These are phyloP conservation scores for Martes martes DNA, from an alignment of 2,113 vertebrate species.

Conservation along the genomic window DNA sequence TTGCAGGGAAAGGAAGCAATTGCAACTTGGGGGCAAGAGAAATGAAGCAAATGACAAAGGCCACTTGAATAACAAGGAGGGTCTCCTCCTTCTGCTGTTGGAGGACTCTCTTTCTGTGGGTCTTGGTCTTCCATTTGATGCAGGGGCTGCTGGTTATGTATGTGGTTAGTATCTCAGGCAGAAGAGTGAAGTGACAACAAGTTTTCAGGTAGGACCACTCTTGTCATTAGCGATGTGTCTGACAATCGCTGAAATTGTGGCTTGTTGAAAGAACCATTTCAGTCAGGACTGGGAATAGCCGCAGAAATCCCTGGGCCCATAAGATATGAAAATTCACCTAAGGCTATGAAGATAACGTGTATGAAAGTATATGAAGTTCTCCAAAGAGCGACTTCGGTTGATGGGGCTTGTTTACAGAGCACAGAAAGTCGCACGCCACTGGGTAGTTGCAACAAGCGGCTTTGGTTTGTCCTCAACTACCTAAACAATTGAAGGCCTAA, in stretches of 20 bases:
- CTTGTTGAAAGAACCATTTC: neutral
- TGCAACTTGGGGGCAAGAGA: neutral
- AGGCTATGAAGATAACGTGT: neutral
- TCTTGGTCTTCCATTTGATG: neutral
- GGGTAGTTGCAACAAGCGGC: conserved; percentile 4
- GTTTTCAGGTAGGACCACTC: neutral
- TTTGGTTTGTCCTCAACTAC: neutral
- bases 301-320: neutral
- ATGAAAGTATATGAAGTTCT: neutral
- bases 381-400: neutral
- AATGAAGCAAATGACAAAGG: neutral
- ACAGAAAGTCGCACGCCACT: neutral
- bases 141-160: neutral
- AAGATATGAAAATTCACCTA: conserved; percentile 22
- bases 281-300: neutral
- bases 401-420: neutral
- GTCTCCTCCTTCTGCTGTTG: no score
- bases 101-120: neutral
- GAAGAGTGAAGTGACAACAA: neutral
- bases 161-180: neutral
- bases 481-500: neutral
- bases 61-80: neutral
- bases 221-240: neutral
- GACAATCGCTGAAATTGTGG: neutral
- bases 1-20: neutral